Conservation (phyloP, 2,888 invertebrate genomes). For the Agonopterix subpropinquella region DNA sequence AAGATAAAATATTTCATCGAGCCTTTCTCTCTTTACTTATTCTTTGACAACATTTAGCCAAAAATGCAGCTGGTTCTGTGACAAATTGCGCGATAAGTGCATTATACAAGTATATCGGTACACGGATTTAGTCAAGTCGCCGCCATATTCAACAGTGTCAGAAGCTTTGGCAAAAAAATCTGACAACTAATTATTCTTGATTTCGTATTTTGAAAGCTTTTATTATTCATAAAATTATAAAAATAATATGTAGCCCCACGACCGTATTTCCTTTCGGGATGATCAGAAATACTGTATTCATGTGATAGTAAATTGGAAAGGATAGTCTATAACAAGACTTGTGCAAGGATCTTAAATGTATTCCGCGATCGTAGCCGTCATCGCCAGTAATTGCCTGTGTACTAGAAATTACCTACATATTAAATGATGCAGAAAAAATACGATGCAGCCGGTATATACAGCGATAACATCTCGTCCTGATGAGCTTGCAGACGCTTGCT, state of each 20-base stretch:
- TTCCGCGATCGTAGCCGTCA: constrained; percentile 11
- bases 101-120: constrained; percentile 33
- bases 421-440: constrained; percentile 11
- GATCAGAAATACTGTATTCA: background rate
- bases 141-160: constrained; percentile 5
- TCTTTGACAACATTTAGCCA: constrained; percentile 44
- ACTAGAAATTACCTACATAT: constrained; percentile 15
- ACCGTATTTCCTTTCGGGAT: too few species aligned
- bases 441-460: constrained; percentile 12
- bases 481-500: constrained; percentile 11
- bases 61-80: constrained; percentile 55
- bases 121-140: constrained; percentile 33
- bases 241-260: too few species aligned
- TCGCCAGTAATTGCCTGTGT: constrained; percentile 12
- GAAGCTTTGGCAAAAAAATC: too few species aligned
- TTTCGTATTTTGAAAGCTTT: too few species aligned
- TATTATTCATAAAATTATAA: too few species aligned
- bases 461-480: constrained; percentile 21
- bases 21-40: constrained; percentile 14
- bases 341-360: constrained; percentile 1
- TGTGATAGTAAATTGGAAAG: background rate
- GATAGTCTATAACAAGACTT: background rate
- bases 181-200: too few species aligned
- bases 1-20: too few species aligned
- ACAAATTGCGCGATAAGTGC: constrained; percentile 68